These are phyloP conservation scores for Podiceps cristatus DNA, from an alignment of 2,113 vertebrate genomes.

Conservation along the genomic window DNA sequence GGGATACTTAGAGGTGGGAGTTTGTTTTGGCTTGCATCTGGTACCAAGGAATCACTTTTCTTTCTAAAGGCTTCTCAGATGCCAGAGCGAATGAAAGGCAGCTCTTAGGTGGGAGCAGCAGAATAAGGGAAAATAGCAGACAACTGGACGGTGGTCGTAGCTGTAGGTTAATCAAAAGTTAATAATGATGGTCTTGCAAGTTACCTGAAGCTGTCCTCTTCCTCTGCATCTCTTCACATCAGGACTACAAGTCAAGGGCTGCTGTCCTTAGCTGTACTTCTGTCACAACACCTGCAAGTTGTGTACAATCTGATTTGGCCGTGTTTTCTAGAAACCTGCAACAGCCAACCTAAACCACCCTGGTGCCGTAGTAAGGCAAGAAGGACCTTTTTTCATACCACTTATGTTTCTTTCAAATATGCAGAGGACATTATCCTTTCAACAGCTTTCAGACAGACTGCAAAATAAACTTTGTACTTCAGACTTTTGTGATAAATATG, in stretches of 20 bases:
- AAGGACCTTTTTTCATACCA: neutral
- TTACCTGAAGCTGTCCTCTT: neutral
- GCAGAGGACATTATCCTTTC: constrained; percentile 1
- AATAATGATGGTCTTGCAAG: neutral
- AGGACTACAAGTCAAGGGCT: neutral
- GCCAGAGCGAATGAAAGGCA: neutral
- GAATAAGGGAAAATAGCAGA: neutral
- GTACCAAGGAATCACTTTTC: neutral
- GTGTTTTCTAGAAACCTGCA: neutral
- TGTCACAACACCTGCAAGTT: neutral
- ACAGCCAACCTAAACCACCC: neutral
- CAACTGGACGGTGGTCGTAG: neutral
- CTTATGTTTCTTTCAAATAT: neutral
- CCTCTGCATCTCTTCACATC: neutral
- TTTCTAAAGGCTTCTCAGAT: constrained; percentile 16
- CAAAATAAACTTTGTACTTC: neutral
- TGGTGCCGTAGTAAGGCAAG: neutral
- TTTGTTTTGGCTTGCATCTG: neutral
- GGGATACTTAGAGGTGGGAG: neutral
- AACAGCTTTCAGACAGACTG: constrained; percentile 14
- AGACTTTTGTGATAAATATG: neutral
- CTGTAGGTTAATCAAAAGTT: neutral
- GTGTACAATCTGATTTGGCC: neutral
- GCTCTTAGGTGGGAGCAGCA: neutral
- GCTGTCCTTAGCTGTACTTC: neutral